Evolutionary conservation across 2,113 vertebrate genomes (phyloP), one percentile per base, ranked within the genome.

Genomic region (Pelecanus crispus): DNA sequence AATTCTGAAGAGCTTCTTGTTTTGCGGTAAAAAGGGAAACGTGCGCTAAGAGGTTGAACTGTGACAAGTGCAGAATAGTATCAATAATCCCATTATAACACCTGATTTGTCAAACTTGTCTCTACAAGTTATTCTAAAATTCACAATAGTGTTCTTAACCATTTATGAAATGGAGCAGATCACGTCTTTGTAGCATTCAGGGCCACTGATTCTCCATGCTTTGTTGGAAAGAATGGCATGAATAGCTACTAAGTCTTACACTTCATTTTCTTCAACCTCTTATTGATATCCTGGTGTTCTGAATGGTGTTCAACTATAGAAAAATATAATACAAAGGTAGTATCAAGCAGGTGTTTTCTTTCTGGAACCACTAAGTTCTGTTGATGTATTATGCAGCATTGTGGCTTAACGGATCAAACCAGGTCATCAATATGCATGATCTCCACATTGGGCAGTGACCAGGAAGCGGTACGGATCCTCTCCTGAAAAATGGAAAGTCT

Each of bases 41-140:
- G 29, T 85, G 81, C 93, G 49, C 65, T 7, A 42, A n/a, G 81
- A 45, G 93, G 78, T 0, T 65, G 85, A 84, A 75, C 44, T 88
- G 78, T 92, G 92, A 96, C 92, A 92, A 96, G 78, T 8, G 79
- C 78, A 96, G 92, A 96, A 96, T 95, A 11, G 90, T 72, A 65
- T 38, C 90, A 55, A 95, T 95, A 97, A 96, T 96, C 96, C 95
- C 90, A 96, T 95, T 96, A 96, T 61, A 96, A 91, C 93, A 96
- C 81, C 94, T 97, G 95, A 96, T 92, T 94, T 96, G 95, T 79
- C 96, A 74, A 96, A 95, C 94, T 94, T 92, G 95, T 80, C 90
- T 90, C 78, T 87, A 96, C 87, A 94, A 95, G 84, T 96, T 81
- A 82, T 49, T 91, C 92, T 75, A n/a, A 89, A 85, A 85, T 50